phyloP scores from a whole-genome alignment of 2,888 invertebrate species.

The Troides helena region DNA sequence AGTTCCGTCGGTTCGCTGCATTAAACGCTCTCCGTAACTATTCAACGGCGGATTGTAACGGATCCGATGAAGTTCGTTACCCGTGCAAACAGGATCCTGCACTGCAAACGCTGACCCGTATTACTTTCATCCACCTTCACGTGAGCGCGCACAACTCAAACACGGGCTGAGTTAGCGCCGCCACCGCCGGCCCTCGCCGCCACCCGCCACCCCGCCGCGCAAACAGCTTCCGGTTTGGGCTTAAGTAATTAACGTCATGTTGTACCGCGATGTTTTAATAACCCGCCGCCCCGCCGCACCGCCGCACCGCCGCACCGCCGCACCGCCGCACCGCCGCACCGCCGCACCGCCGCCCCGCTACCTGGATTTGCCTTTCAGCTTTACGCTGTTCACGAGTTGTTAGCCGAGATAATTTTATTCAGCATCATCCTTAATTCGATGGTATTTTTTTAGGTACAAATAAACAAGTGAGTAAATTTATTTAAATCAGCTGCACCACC shows the following conservation, averaged over 20 bases:
- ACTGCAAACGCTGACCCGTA: constrained; percentile 35
- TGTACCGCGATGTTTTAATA: constrained; percentile 52
- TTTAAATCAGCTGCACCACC: no score
- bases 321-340: not conserved
- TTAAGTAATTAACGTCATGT: constrained; percentile 53
- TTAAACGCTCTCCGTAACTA: not conserved
- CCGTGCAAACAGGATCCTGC: constrained; percentile 33
- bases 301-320: constrained; percentile 33
- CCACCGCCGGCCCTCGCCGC: no score
- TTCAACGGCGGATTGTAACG: not conserved
- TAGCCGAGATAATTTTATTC: no score
- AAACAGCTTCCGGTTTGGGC: constrained; percentile 43
- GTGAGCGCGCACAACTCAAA: constrained; percentile 41
- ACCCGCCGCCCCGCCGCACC: constrained; percentile 43
- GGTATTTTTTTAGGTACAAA: no score
- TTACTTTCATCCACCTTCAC: constrained; percentile 35
- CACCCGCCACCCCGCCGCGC: constrained; percentile 34
- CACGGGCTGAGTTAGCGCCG: constrained; percentile 45
- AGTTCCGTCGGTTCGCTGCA: no score
- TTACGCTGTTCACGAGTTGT: constrained; percentile 3
- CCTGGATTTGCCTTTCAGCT: constrained; percentile 4
- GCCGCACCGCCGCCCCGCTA: constrained; percentile 29
- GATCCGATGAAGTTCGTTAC: not conserved
- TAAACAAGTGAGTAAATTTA: no score
- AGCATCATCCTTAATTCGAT: no score